Evolutionary conservation across 2,888 invertebrate species (phyloP), one percentile per base, ranked within the genome.

Genomic region (Cylloceria caligata): DNA sequence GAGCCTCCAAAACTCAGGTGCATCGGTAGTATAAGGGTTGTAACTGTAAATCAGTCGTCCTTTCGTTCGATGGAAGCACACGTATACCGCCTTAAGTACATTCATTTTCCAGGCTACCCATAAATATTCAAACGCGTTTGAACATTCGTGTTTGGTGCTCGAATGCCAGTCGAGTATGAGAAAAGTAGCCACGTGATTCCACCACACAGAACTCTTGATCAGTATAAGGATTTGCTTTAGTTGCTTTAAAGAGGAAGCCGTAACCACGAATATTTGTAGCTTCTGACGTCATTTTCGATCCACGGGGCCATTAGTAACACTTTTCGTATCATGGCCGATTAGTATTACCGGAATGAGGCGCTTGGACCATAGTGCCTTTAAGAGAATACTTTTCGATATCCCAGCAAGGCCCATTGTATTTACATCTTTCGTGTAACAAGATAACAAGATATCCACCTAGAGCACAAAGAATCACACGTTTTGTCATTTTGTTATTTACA

Each of bases 101-200:
- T 42, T 21, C 21, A 21, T 36, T 21, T 24, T 9, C 62, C 62
- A 62, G 13, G 39, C 62, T 2, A 1, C 13, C 21, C 3, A 21
- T 21, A 87, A 67, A 42, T 75, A 83, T 24, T 39, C 21, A 19
- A 57, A 62, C 0, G 82, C 84, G 4, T 72, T 78, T 1, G 62
- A 24, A 39, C 87, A 87, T 30, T 57, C 60, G 5, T 62, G 64
- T 1, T 42, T 42, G 7, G 60, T 11, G 0, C 0, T 49, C 3
- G 62, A 49, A 9, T 19, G 30, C 47, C 34, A 47, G 7, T 84
- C 72, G 27, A 83, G 1, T 3, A 87, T 34, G n/a, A 80, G 34
- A 34, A 81, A 85, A 0, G 71, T 39, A 6, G 68, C 85, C 34
- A 27, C 69, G 21, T 78, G 57, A 55, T 88, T 86, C 87, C 87